Evolutionary conservation across 2,797 vertebrate genomes (phyloP).

Genomic region (Chanos chanos): DNA sequence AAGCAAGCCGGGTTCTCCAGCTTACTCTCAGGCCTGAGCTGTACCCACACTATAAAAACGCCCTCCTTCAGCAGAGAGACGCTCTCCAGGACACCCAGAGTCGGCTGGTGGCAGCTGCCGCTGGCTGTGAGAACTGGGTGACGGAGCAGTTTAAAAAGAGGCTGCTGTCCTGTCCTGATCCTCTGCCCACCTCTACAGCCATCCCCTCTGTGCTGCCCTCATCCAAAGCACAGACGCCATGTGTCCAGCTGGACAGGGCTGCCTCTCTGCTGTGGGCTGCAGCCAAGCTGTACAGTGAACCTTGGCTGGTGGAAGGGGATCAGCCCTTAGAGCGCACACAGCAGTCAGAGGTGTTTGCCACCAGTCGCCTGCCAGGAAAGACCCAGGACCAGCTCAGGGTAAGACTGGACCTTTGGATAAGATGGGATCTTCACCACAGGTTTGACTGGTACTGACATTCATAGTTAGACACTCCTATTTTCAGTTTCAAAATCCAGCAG

Average conservation of each 20-base stretch:
- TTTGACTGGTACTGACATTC: no score
- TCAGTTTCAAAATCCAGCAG: no score
- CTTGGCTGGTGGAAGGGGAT: slow-evolving; percentile 63
- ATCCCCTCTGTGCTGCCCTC: slow-evolving; percentile 67
- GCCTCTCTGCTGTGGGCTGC: slow-evolving; percentile 72
- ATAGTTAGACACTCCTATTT: no score
- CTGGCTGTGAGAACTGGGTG: slow-evolving; percentile 73
- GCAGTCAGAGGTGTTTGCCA: slow-evolving; percentile 71
- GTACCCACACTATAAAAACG: slow-evolving; percentile 62
- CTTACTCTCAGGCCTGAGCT: slow-evolving; percentile 67
- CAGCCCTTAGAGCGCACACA: slow-evolving; percentile 69
- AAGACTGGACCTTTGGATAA: no score
- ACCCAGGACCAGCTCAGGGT: slow-evolving; percentile 72
- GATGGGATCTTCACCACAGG: no score
- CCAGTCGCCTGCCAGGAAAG: slow-evolving; percentile 69
- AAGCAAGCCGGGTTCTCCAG: slow-evolving; percentile 72
- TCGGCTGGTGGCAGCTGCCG: slow-evolving; percentile 36
- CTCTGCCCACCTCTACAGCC: slow-evolving; percentile 68
- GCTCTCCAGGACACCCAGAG: slow-evolving; percentile 59
- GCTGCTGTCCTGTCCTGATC: slow-evolving; percentile 64
- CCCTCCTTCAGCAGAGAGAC: slow-evolving; percentile 59
- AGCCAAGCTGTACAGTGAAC: slow-evolving; percentile 70
- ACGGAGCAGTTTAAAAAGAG: slow-evolving; percentile 71
- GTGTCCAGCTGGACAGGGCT: slow-evolving; percentile 61
- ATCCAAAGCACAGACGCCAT: slow-evolving; percentile 45